These are phyloP conservation scores for Conistra vaccinii DNA, from an alignment of 2,888 invertebrate species.

Conservation along the genomic window DNA sequence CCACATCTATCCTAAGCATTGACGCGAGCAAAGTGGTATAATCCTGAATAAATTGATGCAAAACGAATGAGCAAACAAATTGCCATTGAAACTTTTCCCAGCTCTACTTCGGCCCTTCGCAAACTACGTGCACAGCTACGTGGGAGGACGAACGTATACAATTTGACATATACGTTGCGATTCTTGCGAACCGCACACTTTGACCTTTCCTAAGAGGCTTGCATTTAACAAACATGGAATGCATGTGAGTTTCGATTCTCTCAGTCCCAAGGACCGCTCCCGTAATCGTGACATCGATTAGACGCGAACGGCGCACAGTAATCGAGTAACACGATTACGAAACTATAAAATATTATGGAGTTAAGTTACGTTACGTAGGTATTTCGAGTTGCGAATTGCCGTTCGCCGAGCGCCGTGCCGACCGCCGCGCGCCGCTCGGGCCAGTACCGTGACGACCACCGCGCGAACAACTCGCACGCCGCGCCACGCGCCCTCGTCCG, in stretches of 20 bases:
- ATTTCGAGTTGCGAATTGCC: conserved; percentile 85
- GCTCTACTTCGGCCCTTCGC: conserved; percentile 21
- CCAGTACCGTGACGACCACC: conserved; percentile 78
- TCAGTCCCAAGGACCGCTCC: conserved; percentile 78
- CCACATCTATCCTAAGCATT: conserved; percentile 10
- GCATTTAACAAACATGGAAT: conserved; percentile 70
- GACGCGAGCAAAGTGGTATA: conserved; percentile 3
- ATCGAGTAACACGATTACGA: conserved; percentile 88
- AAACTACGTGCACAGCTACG: conserved; percentile 50
- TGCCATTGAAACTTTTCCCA: conserved; percentile 48
- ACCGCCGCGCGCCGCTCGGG: conserved; percentile 60
- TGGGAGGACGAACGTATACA: conserved; percentile 46
- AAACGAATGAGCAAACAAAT: conserved; percentile 46
- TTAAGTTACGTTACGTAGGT: conserved; percentile 87
- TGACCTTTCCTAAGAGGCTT: conserved; percentile 70
- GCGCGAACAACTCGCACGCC: conserved; percentile 66
- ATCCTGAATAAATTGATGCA: conserved; percentile 38
- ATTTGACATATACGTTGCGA: conserved; percentile 32
- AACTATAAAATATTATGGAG: conserved; percentile 89
- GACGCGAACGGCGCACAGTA: conserved; percentile 83
- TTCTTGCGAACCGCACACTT: conserved; percentile 55
- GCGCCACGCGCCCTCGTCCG: conserved; percentile 63
- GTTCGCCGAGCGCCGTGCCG: conserved; percentile 72
- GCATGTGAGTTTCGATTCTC: conserved; percentile 72
- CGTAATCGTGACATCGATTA: conserved; percentile 88